Evolutionary conservation across 1,140 invertebrate genomes (phyloP), one percentile per base, ranked within the genome.

Genomic region (Drusus annulatus): DNA sequence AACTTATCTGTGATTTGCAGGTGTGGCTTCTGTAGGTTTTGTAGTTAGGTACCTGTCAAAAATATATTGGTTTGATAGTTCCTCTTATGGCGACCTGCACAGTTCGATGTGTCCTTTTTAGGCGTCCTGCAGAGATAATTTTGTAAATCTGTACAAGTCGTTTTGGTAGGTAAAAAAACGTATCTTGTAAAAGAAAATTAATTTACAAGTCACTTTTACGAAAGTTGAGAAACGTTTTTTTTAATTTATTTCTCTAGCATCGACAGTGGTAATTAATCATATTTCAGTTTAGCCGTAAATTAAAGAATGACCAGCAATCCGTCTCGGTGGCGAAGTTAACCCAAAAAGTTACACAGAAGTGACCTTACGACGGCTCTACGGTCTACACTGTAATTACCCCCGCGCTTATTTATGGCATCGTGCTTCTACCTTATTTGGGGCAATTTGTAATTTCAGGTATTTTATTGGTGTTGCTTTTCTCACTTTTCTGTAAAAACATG

Each of bases 221-320:
- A 56, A n/a, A 45, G 54, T 56, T 19, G 19, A 17, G 54, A 23
- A 63, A 63, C 60, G 15, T 28, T 63, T 63, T 45, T 13, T n/a
- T n/a, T n/a, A n/a, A n/a, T n/a, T n/a, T 0, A 63, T 63, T 69
- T 7, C 13, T 50, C 28, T 69, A 69, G 65, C 13, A 69, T 50
- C n/a, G 65, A 50, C 36, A 69, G 13, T 10, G 7, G 36, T 45
- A 10, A 69, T 45, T 36, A 69, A 69, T 69, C 36, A 56, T 54
- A 23, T 74, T 52, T 74, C 19, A 58, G 69, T 73, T 73, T 25
- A 73, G 71, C 23, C 50, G 25, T 74, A 74, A 74, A 74, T 74
- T 74, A 56, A 52, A 74, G 15, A 74, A 69, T 17, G n/a, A 45
- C 31, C 50, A 74, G 19, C 31, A 25, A 74, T 74, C 71, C 71